Percentiles rank a stretch among this genome's conserved stretches.
phyloP scores from a whole-genome alignment of 1,140 invertebrate genomes.

The Daktulosphaira vitifoliae region DNA sequence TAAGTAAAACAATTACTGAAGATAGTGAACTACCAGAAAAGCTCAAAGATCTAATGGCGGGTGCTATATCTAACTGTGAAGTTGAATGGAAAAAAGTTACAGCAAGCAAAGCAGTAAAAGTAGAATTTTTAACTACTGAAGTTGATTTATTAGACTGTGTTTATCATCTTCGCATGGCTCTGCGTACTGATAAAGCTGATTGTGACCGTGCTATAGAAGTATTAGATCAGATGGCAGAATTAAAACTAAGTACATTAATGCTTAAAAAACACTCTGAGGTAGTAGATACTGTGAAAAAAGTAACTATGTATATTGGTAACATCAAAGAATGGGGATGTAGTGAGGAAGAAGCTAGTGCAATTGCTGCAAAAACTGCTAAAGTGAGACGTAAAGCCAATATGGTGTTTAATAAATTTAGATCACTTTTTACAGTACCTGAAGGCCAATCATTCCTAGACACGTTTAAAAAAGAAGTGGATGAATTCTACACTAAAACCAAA shows the following conservation, averaged over 20 bases:
- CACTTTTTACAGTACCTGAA: conserved; percentile 46
- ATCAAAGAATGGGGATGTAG: conserved; percentile 58
- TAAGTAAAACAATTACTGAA: neutral
- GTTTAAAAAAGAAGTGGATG: conserved; percentile 49
- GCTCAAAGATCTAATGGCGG: conserved; percentile 4
- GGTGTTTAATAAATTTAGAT: conserved; percentile 56
- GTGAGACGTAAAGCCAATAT: conserved; percentile 57
- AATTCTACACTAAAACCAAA: conserved; percentile 51
- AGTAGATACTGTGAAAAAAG: conserved; percentile 63
- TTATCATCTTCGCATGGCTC: conserved; percentile 59
- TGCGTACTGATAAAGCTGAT: conserved; percentile 56
- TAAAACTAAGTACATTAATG: conserved; percentile 66
- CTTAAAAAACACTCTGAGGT: conserved; percentile 75
- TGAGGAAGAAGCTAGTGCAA: conserved; percentile 48
- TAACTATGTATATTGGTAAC: conserved; percentile 55
- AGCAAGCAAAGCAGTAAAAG: conserved; percentile 15
- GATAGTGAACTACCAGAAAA: neutral
- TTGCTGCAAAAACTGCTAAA: conserved; percentile 36
- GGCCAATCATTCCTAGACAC: conserved; percentile 51
- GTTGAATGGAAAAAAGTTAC: neutral
- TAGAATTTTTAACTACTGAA: conserved; percentile 47
- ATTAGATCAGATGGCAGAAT: conserved; percentile 53
- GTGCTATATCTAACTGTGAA: neutral
- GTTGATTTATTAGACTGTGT: conserved; percentile 63
- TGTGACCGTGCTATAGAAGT: conserved; percentile 52